Evolutionary conservation across 2,797 vertebrate species (phyloP).

Genomic region (Scyliorhinus canicula): DNA sequence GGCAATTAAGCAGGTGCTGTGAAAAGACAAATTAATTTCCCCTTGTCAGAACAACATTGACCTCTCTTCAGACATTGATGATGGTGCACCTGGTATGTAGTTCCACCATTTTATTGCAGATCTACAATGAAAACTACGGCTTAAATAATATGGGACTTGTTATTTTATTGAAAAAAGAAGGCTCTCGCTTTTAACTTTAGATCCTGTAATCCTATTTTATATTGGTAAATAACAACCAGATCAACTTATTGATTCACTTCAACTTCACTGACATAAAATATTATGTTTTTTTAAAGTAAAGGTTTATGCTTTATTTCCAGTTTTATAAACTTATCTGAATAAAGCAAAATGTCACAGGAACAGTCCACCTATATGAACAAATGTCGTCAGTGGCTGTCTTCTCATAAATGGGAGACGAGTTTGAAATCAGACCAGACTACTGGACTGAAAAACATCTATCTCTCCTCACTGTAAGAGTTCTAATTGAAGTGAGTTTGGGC

Average conservation of each 20-base stretch:
- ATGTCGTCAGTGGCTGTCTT: not conserved
- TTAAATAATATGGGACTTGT: not conserved
- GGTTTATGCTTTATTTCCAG: not conserved
- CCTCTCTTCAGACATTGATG: not conserved
- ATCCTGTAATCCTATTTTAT: not conserved
- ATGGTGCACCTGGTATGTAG: not conserved
- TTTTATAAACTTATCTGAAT: not conserved
- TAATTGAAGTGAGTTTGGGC: slow-evolving; percentile 22
- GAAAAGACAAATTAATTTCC: not conserved
- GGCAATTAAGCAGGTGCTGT: not conserved
- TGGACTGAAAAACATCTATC: not conserved
- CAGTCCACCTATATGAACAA: not conserved
- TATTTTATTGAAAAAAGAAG: not conserved
- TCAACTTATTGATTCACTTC: not conserved
- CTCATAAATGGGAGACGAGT: not conserved
- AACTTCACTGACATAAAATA: not conserved
- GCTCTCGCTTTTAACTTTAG: not conserved
- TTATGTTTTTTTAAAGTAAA: not conserved
- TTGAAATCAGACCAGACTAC: not conserved
- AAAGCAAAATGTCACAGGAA: not conserved
- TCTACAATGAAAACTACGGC: not conserved
- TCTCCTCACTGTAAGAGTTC: not conserved
- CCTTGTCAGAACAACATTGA: not conserved
- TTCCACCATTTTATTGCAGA: not conserved
- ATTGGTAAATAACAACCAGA: not conserved